Evolutionary conservation across 1,140 invertebrate species (phyloP), one percentile per base, ranked within the genome.

Genomic region (Drosophila nigromelanica): DNA sequence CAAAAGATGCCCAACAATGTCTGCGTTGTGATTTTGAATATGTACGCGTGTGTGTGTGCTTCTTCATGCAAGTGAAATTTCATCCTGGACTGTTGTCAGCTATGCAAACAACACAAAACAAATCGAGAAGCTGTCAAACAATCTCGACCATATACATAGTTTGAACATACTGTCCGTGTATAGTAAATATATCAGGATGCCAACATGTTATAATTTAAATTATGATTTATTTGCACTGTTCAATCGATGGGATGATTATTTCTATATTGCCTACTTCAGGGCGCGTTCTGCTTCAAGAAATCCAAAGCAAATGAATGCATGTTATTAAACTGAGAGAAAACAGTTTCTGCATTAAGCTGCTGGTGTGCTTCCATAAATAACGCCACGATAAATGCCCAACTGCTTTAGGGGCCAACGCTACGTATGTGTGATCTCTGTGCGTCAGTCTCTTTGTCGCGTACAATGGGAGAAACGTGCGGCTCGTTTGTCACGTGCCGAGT

Each of bases 401-500:
- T 55, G 33, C 15, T 52, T 40, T 11, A 37, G 48, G 47, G 18
- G 45, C 14, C 52, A 63, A 73, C 73, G 58, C 27, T 58, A 63
- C 74, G 74, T 77, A 73, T 81, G 74, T 81, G 78, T 51, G 70
- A 78, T 81, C 62, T 72, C 45, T 62, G 78, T 47, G 43, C 11
- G 24, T 69, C 52, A 45, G 52, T 52, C 42, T 60, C 48, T 54
- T 37, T 37, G 61, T 69, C 63, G 79, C 78, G 74, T 81, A 74
- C 69, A 80, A 80, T 73, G 78, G 61, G 73, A 7, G 24, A 51
- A 73, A 80, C 78, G 78, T 80, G 78, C 54, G 68, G 54, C 78
- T 80, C 79, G 79, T 81, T 82, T 82, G 74, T 81, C 79, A 81
- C 79, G 79, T 81, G 69, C 74, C 63, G 43, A 78, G 79, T 81